Base-by-base conservation (phyloP, 2,888 invertebrate species). In the Agrochola litura region DNA sequence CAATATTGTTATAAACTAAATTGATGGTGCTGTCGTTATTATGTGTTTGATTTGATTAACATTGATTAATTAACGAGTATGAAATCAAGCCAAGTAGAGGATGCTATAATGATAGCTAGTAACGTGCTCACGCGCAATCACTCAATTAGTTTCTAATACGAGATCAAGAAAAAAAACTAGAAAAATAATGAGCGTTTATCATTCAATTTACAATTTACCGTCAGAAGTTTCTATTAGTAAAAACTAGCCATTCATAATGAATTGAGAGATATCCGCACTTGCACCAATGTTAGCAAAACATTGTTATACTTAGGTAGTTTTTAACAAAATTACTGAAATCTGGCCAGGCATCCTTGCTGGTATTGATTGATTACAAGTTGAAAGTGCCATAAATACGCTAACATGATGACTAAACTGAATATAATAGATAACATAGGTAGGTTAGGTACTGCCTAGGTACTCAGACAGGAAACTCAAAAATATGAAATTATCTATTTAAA, bases 81-180 rank as follows among this genome's bases (percentile, higher is more conserved):
- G 77, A 71, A 81, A 80, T 84, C 52, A 71, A 73, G 67, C 60
- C 79, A 73, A 70, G 58, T 76, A 73, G 63, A 83, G 86, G 86
- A 88, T 88, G 80, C 81, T 77, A 69, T 81, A 83, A 80, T 76
- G 71, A 60, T 68, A 56, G 73, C 63, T 58, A 60, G 73, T 76
- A 72, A 77, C 73, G 76, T 82, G 81, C 79, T 46, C 79, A 10
- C 54, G 77, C 83, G 85, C 84, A 88, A 86, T 81, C 73, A 84
- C 79, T 84, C 73, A 85, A 77, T 85, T 81, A 63, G 69, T 87
- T 81, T 75, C 77, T 83, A 81, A 74, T 61, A 74, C 72, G 69
- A 68, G 37, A 76, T 71, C 70, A 70, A 66, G 52, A 75, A 73
- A 77, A 69, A 60, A 22, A 37, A 25, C 30, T 22, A 52, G 60